Conservation (phyloP, 2,113 vertebrate genomes). For the Pygoscelis antarcticus region DNA sequence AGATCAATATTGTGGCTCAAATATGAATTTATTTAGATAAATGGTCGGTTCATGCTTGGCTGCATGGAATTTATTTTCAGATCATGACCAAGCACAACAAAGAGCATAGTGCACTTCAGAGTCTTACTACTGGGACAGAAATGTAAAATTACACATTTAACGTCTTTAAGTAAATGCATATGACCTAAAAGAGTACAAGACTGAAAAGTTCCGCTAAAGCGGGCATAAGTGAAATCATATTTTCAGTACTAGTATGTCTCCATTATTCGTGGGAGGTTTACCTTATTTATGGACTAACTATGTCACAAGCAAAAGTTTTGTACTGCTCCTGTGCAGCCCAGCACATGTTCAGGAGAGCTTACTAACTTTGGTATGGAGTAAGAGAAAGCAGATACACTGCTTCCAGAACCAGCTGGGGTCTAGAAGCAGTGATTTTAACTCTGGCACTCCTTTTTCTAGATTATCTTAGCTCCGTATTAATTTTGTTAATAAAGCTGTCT, state of each 20-base stretch:
- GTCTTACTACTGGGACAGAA: background rate
- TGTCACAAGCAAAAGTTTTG: background rate
- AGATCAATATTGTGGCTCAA: background rate
- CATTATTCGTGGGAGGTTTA: background rate
- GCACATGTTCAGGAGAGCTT: background rate
- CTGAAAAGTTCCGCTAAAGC: background rate
- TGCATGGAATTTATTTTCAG: background rate
- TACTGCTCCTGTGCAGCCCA: background rate
- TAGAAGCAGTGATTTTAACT: background rate
- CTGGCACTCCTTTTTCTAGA: background rate
- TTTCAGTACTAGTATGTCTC: background rate
- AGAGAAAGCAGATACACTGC: background rate
- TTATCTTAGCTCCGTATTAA: background rate
- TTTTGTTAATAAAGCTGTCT: background rate
- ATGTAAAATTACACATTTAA: background rate
- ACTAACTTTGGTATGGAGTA: background rate
- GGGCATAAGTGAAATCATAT: too few relatives aligned
- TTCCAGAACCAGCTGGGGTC: background rate
- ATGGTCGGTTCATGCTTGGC: background rate
- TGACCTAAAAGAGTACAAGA: background rate
- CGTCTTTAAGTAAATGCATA: background rate
- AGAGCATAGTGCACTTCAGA: background rate
- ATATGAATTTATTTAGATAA: background rate
- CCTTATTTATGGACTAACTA: background rate
- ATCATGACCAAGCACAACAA: background rate